Conservation (phyloP, 2,888 invertebrate genomes). For the Drosophila lutescens region DNA sequence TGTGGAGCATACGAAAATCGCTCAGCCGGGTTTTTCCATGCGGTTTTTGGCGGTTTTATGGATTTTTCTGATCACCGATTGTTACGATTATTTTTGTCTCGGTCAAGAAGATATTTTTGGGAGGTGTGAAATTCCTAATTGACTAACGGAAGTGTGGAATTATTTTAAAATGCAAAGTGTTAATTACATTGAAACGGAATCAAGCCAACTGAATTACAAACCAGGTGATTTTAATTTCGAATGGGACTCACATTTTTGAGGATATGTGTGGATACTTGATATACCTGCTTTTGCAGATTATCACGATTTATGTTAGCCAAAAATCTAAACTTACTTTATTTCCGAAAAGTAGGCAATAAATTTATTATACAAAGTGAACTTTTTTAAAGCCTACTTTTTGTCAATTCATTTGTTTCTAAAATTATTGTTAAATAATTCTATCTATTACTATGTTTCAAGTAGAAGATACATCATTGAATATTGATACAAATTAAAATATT, state of each 20-base stretch:
- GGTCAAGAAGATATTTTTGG: slow-evolving; percentile 14
- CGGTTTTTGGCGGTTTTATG: slow-evolving; percentile 10
- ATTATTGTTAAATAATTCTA: too few relatives aligned
- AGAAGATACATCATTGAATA: too few relatives aligned
- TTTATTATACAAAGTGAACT: background rate
- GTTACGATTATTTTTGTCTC: background rate
- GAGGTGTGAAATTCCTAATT: background rate
- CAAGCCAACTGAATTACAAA: background rate
- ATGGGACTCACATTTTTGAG: too few relatives aligned
- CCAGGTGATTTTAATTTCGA: background rate
- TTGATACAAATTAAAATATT: too few relatives aligned
- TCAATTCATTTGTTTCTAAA: background rate
- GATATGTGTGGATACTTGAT: too few relatives aligned
- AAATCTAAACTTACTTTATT: background rate
- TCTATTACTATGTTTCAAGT: too few relatives aligned
- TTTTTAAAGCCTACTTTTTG: background rate
- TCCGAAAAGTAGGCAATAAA: background rate
- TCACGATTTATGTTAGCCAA: background rate
- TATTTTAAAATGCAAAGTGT: background rate
- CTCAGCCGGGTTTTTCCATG: slow-evolving; percentile 25
- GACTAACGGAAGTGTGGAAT: slow-evolving; percentile 7
- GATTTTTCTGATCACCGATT: background rate
- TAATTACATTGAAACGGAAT: background rate
- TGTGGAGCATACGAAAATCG: slow-evolving; percentile 22
- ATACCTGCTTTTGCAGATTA: too few relatives aligned